Percentiles rank a stretch among this genome's conserved stretches.
Evolutionary conservation across 2,113 vertebrate species (phyloP).

Genomic region (Proteles cristata): DNA sequence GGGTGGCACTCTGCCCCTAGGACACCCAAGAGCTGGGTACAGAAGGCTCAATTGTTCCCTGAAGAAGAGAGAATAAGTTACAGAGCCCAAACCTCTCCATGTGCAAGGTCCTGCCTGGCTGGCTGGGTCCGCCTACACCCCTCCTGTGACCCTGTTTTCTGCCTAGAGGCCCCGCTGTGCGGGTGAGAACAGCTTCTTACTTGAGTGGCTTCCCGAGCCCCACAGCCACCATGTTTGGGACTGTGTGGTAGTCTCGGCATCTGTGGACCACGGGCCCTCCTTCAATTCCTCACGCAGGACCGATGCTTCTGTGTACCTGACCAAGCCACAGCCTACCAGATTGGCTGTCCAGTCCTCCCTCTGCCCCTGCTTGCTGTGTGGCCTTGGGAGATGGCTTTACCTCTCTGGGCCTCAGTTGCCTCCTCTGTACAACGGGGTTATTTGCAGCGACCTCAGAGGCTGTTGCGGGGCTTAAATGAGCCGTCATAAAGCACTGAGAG

Average conservation of each 20-base stretch:
- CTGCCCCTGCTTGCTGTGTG: background rate
- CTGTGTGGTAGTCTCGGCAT: background rate
- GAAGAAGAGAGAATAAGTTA: background rate
- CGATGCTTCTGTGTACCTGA: background rate
- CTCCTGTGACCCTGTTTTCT: no score
- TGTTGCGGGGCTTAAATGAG: background rate
- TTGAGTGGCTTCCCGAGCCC: background rate
- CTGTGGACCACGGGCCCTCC: background rate
- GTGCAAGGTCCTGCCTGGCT: no score
- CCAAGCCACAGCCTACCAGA: background rate
- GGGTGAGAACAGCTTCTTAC: background rate
- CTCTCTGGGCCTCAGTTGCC: background rate
- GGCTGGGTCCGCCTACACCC: background rate
- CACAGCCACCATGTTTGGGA: background rate
- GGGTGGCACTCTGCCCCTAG: background rate
- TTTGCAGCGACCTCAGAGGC: background rate
- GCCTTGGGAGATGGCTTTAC: background rate
- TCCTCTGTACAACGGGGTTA: background rate
- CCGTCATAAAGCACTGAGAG: background rate
- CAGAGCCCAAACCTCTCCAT: background rate
- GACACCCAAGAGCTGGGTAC: background rate
- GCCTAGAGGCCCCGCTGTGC: background rate
- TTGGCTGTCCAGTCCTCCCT: background rate
- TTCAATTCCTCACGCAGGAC: background rate
- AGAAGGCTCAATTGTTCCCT: background rate